Percentiles rank a stretch among this genome's conserved stretches.
phyloP scores from a whole-genome alignment of 1,140 invertebrate species.

The Cherax quadricarinatus region DNA sequence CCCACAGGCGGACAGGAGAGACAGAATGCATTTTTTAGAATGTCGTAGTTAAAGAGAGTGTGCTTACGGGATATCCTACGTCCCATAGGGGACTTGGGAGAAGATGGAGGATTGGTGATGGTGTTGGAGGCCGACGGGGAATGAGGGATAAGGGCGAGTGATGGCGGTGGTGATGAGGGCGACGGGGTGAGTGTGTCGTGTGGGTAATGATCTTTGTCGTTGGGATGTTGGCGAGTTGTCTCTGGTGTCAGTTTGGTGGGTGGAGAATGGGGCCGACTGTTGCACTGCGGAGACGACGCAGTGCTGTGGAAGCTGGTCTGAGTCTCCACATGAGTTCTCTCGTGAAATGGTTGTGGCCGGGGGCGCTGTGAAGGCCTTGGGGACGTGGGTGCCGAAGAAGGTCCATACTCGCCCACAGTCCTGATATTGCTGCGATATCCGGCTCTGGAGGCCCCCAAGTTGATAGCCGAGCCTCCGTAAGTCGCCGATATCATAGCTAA shows the following conservation, averaged over 20 bases:
- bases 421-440: not conserved
- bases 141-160: not conserved
- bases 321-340: slow-evolving; percentile 46
- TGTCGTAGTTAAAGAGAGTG: slow-evolving; percentile 59
- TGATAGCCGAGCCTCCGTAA: slow-evolving; percentile 6
- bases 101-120: not conserved
- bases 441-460: not conserved
- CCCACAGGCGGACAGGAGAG: slow-evolving; percentile 69
- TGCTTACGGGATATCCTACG: slow-evolving; percentile 61
- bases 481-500: not conserved
- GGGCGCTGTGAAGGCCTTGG: slow-evolving; percentile 23
- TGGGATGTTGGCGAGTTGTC: not conserved
- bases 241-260: slow-evolving; percentile 2
- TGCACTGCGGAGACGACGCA: not conserved
- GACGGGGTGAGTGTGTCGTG: not conserved
- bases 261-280: not conserved
- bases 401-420: not conserved
- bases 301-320: slow-evolving; percentile 55
- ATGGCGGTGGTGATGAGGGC: not conserved
- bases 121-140: not conserved
- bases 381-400: slow-evolving; percentile 10
- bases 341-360: slow-evolving; percentile 36
- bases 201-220: not conserved
- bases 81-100: slow-evolving; percentile 23
- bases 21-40: slow-evolving; percentile 69